Percentiles rank a stretch among this genome's conserved stretches.
Evolutionary conservation across 2,888 invertebrate species (phyloP).

Genomic region (Rhagonycha lutea): DNA sequence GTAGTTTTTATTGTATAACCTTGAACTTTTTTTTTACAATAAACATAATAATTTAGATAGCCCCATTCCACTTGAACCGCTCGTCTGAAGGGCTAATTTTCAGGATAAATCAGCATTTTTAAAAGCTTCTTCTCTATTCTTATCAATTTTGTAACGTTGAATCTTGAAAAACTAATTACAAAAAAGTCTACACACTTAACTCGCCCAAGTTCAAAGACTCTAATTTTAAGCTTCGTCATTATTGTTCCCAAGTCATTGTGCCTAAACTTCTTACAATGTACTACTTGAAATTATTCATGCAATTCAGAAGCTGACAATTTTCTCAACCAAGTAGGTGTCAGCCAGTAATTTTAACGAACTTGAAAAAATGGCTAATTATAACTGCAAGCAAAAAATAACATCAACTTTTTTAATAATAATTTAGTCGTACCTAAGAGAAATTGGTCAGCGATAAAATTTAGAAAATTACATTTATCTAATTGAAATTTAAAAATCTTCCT

Average conservation of each 20-base stretch:
- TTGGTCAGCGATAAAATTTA: neutral
- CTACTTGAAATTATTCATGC: neutral
- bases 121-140: neutral
- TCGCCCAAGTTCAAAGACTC: neutral
- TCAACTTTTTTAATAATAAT: neutral
- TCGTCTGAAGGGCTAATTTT: neutral
- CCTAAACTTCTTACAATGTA: neutral
- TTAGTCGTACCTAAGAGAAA: neutral
- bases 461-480: neutral
- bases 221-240: constrained; percentile 6
- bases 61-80: neutral
- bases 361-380: neutral
- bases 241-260: constrained; percentile 7
- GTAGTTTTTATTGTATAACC: neutral
- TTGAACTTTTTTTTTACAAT: neutral
- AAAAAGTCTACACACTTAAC: neutral
- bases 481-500: neutral
- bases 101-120: neutral
- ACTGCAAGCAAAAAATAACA: neutral
- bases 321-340: neutral
- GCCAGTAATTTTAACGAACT: neutral
- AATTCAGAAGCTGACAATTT: neutral
- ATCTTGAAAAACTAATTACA: neutral
- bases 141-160: neutral
- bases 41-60: neutral